These are phyloP conservation scores for Eledone cirrhosa DNA, from an alignment of 2,888 invertebrate genomes.

Conservation along the genomic window DNA sequence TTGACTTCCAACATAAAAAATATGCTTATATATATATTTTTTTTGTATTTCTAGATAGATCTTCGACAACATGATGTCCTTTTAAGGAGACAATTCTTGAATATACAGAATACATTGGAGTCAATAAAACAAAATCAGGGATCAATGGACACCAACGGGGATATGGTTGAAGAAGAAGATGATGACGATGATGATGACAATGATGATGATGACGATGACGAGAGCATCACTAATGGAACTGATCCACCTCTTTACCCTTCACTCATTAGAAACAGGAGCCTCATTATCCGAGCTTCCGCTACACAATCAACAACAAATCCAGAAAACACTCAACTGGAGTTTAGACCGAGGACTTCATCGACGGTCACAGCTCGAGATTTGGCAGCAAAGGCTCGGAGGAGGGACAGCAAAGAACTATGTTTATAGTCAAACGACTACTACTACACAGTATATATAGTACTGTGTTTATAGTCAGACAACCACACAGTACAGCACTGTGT, in stretches of 20 bases:
- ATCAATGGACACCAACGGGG: neutral
- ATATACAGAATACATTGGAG: constrained; percentile 54
- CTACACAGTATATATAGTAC: too few species aligned
- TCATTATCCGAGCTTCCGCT: neutral
- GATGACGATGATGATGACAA: constrained; percentile 28
- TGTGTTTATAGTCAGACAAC: too few species aligned
- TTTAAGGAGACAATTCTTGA: constrained; percentile 54
- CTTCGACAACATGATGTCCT: constrained; percentile 57
- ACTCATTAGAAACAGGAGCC: constrained; percentile 3
- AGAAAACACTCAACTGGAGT: constrained; percentile 29
- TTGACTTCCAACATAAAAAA: too few species aligned
- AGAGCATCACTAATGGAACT: constrained; percentile 30
- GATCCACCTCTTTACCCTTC: neutral
- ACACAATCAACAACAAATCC: neutral
- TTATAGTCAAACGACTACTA: neutral
- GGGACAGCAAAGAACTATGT: constrained; percentile 53
- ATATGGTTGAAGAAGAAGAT: constrained; percentile 3
- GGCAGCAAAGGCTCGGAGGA: constrained; percentile 53
- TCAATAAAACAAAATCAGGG: constrained; percentile 34
- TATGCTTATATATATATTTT: too few species aligned
- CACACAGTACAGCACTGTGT: too few species aligned
- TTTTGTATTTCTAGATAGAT: constrained; percentile 45
- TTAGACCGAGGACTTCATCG: constrained; percentile 52
- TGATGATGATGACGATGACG: constrained; percentile 38
- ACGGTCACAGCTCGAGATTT: constrained; percentile 58